Conservation (phyloP, 2,888 invertebrate genomes). For the Synanthedon formicaeformis region DNA sequence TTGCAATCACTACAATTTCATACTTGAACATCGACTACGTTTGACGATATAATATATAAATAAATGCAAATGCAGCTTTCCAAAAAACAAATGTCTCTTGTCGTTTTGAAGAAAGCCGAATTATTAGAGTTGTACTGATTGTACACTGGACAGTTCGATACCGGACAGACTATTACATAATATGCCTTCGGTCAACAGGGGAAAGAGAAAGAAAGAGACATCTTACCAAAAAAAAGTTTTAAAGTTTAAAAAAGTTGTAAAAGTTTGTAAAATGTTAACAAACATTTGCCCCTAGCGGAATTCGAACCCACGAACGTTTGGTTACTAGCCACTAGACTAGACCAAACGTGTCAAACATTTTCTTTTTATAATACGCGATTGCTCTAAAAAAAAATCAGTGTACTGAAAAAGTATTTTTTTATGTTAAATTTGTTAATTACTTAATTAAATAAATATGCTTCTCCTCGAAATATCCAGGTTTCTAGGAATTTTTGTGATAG, state of each 20-base stretch:
- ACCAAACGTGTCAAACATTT: not conserved
- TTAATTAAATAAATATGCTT: too few relatives aligned
- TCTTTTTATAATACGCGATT: not conserved
- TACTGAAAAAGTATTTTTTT: not conserved
- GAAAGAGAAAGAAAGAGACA: too few relatives aligned
- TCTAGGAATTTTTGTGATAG: too few relatives aligned
- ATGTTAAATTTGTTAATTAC: too few relatives aligned
- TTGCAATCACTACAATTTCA: constrained; percentile 5
- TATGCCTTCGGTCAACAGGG: too few relatives aligned
- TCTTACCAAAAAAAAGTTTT: too few relatives aligned
- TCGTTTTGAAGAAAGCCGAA: not conserved
- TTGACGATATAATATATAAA: not conserved
- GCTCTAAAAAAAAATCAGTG: not conserved
- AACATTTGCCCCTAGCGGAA: too few relatives aligned
- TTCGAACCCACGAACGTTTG: not conserved
- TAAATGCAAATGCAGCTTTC: not conserved
- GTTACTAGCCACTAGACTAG: too few relatives aligned
- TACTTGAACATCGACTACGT: constrained; percentile 1
- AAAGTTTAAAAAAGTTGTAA: too few relatives aligned
- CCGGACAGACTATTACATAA: too few relatives aligned
- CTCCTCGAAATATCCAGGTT: too few relatives aligned
- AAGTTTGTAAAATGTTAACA: too few relatives aligned
- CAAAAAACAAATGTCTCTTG: not conserved
- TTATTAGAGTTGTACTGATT: not conserved
- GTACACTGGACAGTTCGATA: not conserved